phyloP scores from a whole-genome alignment of 2,797 vertebrate species.

The Threskiornis aethiopicus region DNA sequence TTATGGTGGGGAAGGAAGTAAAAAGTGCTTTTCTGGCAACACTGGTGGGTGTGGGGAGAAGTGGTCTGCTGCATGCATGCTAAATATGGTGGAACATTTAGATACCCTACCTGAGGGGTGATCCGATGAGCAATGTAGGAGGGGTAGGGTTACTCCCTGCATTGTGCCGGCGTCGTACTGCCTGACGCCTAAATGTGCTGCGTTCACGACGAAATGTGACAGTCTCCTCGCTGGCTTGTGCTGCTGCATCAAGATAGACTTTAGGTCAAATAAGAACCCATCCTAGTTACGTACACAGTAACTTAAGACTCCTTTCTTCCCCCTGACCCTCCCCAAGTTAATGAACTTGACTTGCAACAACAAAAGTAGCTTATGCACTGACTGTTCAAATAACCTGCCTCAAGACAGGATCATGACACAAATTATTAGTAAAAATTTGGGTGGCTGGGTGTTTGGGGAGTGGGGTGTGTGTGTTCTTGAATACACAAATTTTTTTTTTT shows the following conservation, averaged over 20 bases:
- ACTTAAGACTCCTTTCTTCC: slow-evolving; percentile 68
- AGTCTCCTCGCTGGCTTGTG: slow-evolving; percentile 92
- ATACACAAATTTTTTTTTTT: neutral
- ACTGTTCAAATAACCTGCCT: neutral
- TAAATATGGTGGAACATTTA: slow-evolving; percentile 77
- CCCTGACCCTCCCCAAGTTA: slow-evolving; percentile 61
- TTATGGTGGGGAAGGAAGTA: slow-evolving; percentile 49
- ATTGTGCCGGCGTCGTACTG: slow-evolving; percentile 97
- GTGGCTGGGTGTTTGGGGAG: neutral
- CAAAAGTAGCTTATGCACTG: neutral
- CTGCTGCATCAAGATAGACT: slow-evolving; percentile 86
- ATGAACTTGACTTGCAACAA: slow-evolving; percentile 18
- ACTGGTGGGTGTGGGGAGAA: slow-evolving; percentile 40
- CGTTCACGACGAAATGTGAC: slow-evolving; percentile 96
- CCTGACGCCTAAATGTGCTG: slow-evolving; percentile 99
- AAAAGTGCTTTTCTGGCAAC: slow-evolving; percentile 60
- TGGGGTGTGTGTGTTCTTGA: neutral
- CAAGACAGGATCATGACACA: neutral
- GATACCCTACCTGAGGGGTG: slow-evolving; percentile 95
- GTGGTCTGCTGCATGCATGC: slow-evolving; percentile 76
- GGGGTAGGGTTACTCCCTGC: slow-evolving; percentile 98
- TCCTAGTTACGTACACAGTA: slow-evolving; percentile 70
- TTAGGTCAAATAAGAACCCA: slow-evolving; percentile 78
- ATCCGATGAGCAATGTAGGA: slow-evolving; percentile 97
- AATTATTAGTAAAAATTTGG: neutral